Base-by-base conservation (phyloP, 2,888 invertebrate genomes). In the Sthenelais limicola region DNA sequence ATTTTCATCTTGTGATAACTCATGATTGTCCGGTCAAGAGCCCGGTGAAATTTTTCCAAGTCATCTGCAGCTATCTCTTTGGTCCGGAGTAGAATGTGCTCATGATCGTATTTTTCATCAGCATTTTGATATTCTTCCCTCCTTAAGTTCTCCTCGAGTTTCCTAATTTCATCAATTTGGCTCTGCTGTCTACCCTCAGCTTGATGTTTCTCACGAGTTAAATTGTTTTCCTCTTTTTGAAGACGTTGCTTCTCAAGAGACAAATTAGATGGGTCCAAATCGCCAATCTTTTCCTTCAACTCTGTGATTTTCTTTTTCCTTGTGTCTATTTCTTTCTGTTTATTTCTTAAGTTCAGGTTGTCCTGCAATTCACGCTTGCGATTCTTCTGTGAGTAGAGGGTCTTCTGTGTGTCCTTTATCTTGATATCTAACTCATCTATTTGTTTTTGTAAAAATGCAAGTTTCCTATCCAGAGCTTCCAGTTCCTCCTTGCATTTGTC, bases 1-100 rank as follows among this genome's bases (percentile, higher is more conserved):
- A 99, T 98, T 86, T 96, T 94, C 82, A 94, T 93, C 70, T 91
- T 90, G 85, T 99, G 99, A 88, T 95, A 98, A 78, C 93, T 92
- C 90, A 96, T 92, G 74, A 99, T 92, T 18, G 96, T 94, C 84
- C 78, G 91, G 84, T 98, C 98, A 80, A 98, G 89, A 0, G 94
- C 94, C 68, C 91, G 90, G 68, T 92, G 91, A 86, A 95, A 97
- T 76, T 92, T 92, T 71, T 91, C 91, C 71, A 98, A 89, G 87
- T 98, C 97, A 54, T 90, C 89, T 74, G 92, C 91, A 1, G 92
- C 90, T 48, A 91, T 89, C 78, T 92, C 91, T 35, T 91, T 88
- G 35, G 89, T 89, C 85, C 71, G 74, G 28, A 79, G 72, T 3
- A 38, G 54, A 47, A 79, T 74, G 54, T 71, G 48, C 56, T 74